phyloP scores from a whole-genome alignment of 2,888 invertebrate species.

The Podotricha telesiphe region DNA sequence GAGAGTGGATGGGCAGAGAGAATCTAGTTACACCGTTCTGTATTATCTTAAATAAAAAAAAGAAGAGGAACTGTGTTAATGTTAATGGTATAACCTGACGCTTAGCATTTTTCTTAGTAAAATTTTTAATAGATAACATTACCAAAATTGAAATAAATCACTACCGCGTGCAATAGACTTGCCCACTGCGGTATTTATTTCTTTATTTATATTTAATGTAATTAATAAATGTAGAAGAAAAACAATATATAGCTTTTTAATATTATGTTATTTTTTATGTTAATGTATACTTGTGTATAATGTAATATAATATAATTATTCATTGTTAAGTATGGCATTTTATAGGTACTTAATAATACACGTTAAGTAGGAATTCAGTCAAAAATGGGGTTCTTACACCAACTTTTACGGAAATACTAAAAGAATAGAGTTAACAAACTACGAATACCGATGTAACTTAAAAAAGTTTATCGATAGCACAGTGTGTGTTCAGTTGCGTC shows the following conservation, averaged over 20 bases:
- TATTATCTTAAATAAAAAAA: background rate
- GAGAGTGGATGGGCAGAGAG: too few relatives aligned
- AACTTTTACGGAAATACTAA: background rate
- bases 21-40: too few relatives aligned
- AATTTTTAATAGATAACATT: background rate
- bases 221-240: background rate
- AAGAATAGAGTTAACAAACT: background rate
- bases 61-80: background rate
- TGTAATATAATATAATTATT: too few relatives aligned
- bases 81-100: background rate
- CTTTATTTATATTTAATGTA: background rate
- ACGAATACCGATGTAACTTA: background rate
- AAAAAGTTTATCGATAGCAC: background rate
- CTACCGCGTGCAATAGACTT: background rate
- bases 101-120: background rate
- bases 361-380: too few relatives aligned
- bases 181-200: background rate
- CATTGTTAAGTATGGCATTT: too few relatives aligned
- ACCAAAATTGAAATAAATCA: background rate
- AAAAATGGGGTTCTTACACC: too few relatives aligned
- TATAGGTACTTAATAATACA: too few relatives aligned
- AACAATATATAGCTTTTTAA: background rate
- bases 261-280: background rate
- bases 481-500: conserved; percentile 5
- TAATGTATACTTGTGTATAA: too few relatives aligned